These are phyloP conservation scores for Dysmachus trigonus DNA, from an alignment of 2,888 invertebrate species.

Conservation along the genomic window DNA sequence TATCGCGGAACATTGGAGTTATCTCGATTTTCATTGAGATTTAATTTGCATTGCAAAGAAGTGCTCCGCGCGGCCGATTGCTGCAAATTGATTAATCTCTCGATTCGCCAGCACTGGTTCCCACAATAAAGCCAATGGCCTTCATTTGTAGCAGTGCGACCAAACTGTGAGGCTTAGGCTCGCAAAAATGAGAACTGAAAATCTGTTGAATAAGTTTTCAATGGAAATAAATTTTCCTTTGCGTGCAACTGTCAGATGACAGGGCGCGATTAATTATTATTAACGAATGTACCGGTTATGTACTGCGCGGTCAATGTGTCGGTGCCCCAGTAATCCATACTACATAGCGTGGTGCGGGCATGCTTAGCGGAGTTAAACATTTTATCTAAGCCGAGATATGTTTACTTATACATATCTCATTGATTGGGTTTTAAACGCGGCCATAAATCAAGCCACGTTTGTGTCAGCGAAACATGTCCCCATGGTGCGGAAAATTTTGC, in stretches of 20 bases:
- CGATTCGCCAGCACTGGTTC: background rate
- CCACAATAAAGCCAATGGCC: conserved; percentile 31
- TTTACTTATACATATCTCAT: conserved; percentile 39
- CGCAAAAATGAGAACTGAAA: conserved; percentile 27
- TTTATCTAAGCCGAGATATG: conserved; percentile 39
- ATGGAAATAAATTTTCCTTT: conserved; percentile 44
- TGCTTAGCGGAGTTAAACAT: conserved; percentile 7
- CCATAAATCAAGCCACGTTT: conserved; percentile 31
- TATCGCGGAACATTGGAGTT: background rate
- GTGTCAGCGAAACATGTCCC: conserved; percentile 17
- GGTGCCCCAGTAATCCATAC: conserved; percentile 7
- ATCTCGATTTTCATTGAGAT: conserved; percentile 14
- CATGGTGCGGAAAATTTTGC: background rate
- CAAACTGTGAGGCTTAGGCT: background rate
- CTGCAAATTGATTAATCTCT: conserved; percentile 30
- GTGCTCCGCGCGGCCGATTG: background rate
- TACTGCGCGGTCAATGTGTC: background rate
- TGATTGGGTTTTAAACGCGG: conserved; percentile 38
- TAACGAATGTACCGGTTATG: conserved; percentile 33
- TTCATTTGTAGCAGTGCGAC: background rate
- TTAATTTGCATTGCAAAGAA: conserved; percentile 29
- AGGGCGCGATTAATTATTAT: conserved; percentile 49
- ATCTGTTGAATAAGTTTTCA: conserved; percentile 41
- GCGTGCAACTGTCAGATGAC: conserved; percentile 47
- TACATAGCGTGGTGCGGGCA: background rate